Base-by-base conservation (phyloP, 2,888 invertebrate species). In the Epirrhoe alternata region DNA sequence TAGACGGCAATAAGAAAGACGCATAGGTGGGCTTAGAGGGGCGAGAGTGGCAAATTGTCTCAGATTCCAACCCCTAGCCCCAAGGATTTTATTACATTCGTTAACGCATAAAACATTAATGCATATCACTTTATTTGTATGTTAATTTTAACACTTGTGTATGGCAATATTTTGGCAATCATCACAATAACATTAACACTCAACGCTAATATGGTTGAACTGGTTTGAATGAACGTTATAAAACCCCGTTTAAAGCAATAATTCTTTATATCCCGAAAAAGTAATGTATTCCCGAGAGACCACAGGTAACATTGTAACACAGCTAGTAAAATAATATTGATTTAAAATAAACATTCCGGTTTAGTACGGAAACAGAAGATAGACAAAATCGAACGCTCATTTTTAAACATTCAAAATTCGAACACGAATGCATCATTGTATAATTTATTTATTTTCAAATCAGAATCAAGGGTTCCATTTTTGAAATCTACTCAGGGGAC, bases 1-100 rank as follows among this genome's bases (percentile, higher is more conserved):
- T 90, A 90, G 90, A 83, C 86, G 86, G 89, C 91, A 88, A 90
- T 92, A 93, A 93, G 92, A 92, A 92, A 92, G 93, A 93, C 85
- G 84, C 88, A 93, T 92, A 91, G 92, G 92, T 92, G 87, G 89
- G 92, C 91, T 92, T 91, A 92, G 77, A 85, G 86, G 90, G 87
- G 88, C 79, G 83, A 78, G 84, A 82, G 80, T 80, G 86, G 90
- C 91, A 90, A 93, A 93, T 92, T 92, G 92, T 93, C 92, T 92
- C 88, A 88, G 89, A 89, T 90, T 88, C 88, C 83, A 82, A 82
- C 86, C 86, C 86, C 80, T 60, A 53, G 53, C 80, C 83, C 76
- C 56, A 84, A 42, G 84, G 87, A 89, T 92, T 92, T 92, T 90
- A 92, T 91, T 90, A 89, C 90, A 90, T 92, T 91, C 89, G 90